Evolutionary conservation across 2,797 vertebrate species (phyloP).

Genomic region (Silurus aristotelis): DNA sequence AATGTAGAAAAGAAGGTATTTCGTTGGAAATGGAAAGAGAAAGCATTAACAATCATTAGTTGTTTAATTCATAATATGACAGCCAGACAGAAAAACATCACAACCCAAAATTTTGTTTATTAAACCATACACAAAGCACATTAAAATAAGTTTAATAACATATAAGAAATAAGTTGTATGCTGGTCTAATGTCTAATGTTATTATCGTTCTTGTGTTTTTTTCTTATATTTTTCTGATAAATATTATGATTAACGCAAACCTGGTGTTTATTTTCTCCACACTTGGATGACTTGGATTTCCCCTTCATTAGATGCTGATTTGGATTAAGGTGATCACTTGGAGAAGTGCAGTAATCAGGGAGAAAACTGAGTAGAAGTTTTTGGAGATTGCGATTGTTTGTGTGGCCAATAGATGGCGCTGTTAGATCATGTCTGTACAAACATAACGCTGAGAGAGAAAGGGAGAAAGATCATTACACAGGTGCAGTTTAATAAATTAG

Average conservation of each 20-base stretch:
- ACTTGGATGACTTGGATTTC: no score
- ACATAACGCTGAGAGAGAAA: background rate
- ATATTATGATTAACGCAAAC: background rate
- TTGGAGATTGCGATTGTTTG: no score
- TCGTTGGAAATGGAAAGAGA: background rate
- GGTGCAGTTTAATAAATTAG: no score
- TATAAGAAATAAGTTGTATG: background rate
- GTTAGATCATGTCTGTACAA: background rate
- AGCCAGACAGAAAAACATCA: background rate
- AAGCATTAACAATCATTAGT: background rate
- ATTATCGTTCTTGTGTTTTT: background rate
- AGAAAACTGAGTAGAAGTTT: no score
- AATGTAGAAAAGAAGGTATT: background rate
- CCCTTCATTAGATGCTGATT: no score
- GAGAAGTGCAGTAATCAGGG: no score
- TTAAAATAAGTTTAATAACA: background rate
- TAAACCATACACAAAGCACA: background rate
- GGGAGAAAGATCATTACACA: no score
- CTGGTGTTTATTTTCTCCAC: no score
- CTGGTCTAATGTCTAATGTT: background rate
- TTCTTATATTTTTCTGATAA: background rate
- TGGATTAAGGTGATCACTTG: no score
- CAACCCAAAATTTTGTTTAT: background rate
- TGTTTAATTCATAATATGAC: background rate
- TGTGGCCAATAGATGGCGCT: background rate